Evolutionary conservation across 2,797 vertebrate genomes (phyloP), one percentile per base, ranked within the genome.

Genomic region (Hyperoplus lanceolatus): DNA sequence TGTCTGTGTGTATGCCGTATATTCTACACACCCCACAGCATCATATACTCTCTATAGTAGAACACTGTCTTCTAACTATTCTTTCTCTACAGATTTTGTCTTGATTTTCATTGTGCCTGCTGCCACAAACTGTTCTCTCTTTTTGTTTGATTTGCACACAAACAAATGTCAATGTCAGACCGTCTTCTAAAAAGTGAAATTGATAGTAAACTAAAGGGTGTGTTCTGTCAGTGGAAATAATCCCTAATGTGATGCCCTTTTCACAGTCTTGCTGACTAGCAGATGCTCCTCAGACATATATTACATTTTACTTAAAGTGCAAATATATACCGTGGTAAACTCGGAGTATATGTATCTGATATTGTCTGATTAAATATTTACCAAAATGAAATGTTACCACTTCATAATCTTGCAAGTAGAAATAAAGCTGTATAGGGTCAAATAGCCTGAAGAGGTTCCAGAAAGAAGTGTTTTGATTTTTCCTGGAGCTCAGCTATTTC

Each of bases 401-500:
- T 5, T 49, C 38, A 16, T 43, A 38, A 54, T 73, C 59, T n/a
- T 11, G 4, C 53, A 21, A 10, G 62, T 43, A 41, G 12, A 67
- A 50, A 55, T 29, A 62, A 51, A 29, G 29, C 29, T 29, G 29
- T 29, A 29, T 29, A 29, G 2, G 3, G 3, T 54, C 6, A 58
- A 42, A 66, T 5, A 29, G 15, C 53, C 8, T 59, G 21, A 58
- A 41, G 41, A 49, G 18, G 9, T 63, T 71, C 8, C 18, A 10
- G 57, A 71, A 66, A 64, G 15, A 59, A 42, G 45, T 72, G 36
- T 41, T 59, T 4, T 36, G n/a, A 10, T 14, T 68, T 50, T 38
- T 8, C 49, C 55, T 46, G 49, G 16, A 75, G 14, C 64, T 79
- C 63, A 67, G 43, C 63, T 60, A 16, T 75, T 73, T 48, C 64